phyloP scores from a whole-genome alignment of 53 echinoderm and acorn worm genomes.

The Pentamera pediparva region DNA sequence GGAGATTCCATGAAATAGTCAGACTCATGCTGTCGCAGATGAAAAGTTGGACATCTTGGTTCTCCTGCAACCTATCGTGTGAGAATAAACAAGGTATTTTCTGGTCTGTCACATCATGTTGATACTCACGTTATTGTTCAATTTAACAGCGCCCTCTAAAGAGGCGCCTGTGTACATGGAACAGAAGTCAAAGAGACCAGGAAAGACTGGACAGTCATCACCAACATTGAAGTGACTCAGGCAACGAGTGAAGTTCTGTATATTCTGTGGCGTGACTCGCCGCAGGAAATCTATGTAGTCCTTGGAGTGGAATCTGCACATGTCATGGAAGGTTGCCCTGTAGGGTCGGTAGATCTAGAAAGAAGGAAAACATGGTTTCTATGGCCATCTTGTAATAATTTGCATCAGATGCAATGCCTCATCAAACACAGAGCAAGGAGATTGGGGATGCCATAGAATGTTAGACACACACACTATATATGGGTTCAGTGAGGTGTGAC shows the following conservation, averaged over 20 bases:
- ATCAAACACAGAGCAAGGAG: no score
- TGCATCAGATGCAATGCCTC: no score
- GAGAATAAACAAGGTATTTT: neutral
- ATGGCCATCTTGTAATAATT: neutral
- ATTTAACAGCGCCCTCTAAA: conserved; percentile 86
- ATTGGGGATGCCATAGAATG: no score
- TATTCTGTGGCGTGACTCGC: conserved; percentile 95
- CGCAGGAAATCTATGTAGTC: conserved; percentile 97
- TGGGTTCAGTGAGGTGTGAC: no score
- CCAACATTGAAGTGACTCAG: conserved; percentile 96
- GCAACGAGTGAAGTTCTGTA: conserved; percentile 95
- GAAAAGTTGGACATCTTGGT: no score
- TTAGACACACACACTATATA: no score
- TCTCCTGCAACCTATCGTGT: no score
- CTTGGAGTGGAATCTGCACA: conserved; percentile 97
- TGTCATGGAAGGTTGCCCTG: conserved; percentile 90
- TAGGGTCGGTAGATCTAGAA: conserved; percentile 89
- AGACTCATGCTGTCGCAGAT: no score
- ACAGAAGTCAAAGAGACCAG: conserved; percentile 97
- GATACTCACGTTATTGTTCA: conserved; percentile 89
- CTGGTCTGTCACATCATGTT: neutral
- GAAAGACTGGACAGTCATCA: conserved; percentile 97
- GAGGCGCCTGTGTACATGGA: conserved; percentile 97
- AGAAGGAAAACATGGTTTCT: neutral
- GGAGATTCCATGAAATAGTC: no score